Conservation (phyloP, 1,140 invertebrate species). For the Magallana ariakensis region DNA sequence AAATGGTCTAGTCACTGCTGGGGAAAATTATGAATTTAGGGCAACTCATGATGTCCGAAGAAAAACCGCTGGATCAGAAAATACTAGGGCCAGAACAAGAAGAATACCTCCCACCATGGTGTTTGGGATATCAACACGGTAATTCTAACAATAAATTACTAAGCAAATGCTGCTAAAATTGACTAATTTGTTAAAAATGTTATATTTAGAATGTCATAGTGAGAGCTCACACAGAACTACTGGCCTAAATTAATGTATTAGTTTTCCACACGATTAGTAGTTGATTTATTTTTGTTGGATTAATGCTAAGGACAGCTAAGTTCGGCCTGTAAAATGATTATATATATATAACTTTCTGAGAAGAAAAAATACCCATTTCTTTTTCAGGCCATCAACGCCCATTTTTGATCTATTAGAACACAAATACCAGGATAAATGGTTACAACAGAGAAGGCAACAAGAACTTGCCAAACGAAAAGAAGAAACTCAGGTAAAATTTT, state of each 20-base stretch:
- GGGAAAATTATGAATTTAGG: slow-evolving; percentile 73
- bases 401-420: slow-evolving; percentile 78
- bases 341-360: no score
- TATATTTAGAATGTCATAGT: no score
- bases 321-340: no score
- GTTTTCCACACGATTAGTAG: no score
- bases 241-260: no score
- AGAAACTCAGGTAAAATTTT: slow-evolving; percentile 64
- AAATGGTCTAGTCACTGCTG: slow-evolving; percentile 72
- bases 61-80: slow-evolving; percentile 64
- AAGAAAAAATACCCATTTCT: no score
- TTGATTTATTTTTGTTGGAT: no score
- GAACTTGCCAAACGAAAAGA: slow-evolving; percentile 66
- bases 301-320: no score
- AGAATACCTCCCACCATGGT: slow-evolving; percentile 74
- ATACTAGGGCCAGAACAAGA: slow-evolving; percentile 63
- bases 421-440: slow-evolving; percentile 79
- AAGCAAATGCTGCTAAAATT: no score
- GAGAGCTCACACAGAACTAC: no score
- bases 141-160: slow-evolving; percentile 14
- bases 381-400: slow-evolving; percentile 77
- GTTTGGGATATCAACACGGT: slow-evolving; percentile 76
- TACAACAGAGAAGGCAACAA: slow-evolving; percentile 65
- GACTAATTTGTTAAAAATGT: no score
- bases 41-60: slow-evolving; percentile 75